A percentile compares a stretch with the other conserved stretches of the same genome.
Evolutionary conservation across 1,140 invertebrate species (phyloP).

Genomic region (Oedothorax gibbosus): DNA sequence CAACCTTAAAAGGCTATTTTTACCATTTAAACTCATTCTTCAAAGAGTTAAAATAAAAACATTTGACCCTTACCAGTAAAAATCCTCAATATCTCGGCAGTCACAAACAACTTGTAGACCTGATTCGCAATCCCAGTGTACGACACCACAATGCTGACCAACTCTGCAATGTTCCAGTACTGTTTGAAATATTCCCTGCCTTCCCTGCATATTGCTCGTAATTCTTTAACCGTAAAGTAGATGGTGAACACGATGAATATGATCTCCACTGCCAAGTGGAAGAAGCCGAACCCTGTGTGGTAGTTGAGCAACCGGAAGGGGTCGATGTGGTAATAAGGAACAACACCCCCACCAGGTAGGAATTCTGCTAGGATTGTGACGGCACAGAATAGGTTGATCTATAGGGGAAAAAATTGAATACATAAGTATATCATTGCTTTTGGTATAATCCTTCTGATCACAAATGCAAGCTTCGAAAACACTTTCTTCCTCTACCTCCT

Average conservation of each 20-base stretch:
- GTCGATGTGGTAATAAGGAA: slow-evolving; percentile 71
- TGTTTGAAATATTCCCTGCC: slow-evolving; percentile 67
- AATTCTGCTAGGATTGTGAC: slow-evolving; percentile 71
- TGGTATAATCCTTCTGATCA: no score
- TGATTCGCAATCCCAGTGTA: slow-evolving; percentile 69
- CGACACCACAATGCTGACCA: slow-evolving; percentile 69
- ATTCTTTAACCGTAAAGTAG: slow-evolving; percentile 69
- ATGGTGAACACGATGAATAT: slow-evolving; percentile 69
- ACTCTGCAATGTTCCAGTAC: slow-evolving; percentile 71
- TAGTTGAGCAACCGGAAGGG: slow-evolving; percentile 66
- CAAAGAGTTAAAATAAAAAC: no score
- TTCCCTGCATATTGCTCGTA: slow-evolving; percentile 64
- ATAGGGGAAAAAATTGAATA: no score
- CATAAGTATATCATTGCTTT: no score
- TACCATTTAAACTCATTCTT: no score
- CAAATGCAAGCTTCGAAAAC: no score
- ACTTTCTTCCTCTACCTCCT: no score
- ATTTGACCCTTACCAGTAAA: slow-evolving; percentile 65
- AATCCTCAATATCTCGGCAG: slow-evolving; percentile 66
- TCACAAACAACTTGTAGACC: slow-evolving; percentile 68
- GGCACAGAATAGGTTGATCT: slow-evolving; percentile 70
- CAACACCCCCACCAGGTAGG: slow-evolving; percentile 70
- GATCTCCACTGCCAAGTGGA: slow-evolving; percentile 65
- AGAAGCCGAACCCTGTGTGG: slow-evolving; percentile 63
- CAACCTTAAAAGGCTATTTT: no score